These are phyloP conservation scores for Agrochola litura DNA, from an alignment of 2,888 invertebrate genomes.

Conservation along the genomic window DNA sequence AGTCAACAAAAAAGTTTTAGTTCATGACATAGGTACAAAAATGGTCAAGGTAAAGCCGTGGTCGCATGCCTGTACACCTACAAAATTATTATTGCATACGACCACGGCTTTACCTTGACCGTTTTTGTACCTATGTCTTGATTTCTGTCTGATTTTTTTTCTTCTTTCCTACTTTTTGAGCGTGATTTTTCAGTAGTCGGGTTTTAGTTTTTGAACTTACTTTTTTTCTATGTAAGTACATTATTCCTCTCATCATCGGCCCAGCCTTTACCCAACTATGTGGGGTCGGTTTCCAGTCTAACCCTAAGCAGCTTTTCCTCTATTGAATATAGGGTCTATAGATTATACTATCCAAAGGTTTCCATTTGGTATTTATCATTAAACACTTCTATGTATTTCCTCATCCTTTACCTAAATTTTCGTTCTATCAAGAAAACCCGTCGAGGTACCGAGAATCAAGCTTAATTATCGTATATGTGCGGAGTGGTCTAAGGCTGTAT, in stretches of 20 bases:
- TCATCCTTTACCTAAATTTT: constrained; percentile 2
- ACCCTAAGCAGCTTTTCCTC: too few species aligned
- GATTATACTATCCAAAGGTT: neutral
- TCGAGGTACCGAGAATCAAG: constrained; percentile 5
- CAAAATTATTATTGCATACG: too few species aligned
- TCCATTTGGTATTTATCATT: neutral
- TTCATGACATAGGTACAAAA: too few species aligned
- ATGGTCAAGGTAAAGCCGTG: too few species aligned
- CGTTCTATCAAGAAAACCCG: constrained; percentile 1
- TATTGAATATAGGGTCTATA: neutral
- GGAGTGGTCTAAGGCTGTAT: constrained; percentile 40
- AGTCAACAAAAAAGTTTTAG: too few species aligned
- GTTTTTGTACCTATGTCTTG: too few species aligned
- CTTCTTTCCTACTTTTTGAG: too few species aligned
- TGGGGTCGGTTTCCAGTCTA: neutral
- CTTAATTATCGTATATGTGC: constrained; percentile 17
- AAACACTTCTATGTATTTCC: neutral
- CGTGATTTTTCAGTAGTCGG: too few species aligned
- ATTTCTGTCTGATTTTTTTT: too few species aligned
- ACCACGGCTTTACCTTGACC: too few species aligned
- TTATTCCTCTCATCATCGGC: neutral
- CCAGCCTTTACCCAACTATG: neutral
- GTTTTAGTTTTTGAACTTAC: too few species aligned
- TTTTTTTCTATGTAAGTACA: neutral
- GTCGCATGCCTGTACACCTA: too few species aligned